A percentile compares a stretch with the other conserved stretches of the same genome.
phyloP scores from a whole-genome alignment of 2,888 invertebrate species.

The Strigamia maritima region DNA sequence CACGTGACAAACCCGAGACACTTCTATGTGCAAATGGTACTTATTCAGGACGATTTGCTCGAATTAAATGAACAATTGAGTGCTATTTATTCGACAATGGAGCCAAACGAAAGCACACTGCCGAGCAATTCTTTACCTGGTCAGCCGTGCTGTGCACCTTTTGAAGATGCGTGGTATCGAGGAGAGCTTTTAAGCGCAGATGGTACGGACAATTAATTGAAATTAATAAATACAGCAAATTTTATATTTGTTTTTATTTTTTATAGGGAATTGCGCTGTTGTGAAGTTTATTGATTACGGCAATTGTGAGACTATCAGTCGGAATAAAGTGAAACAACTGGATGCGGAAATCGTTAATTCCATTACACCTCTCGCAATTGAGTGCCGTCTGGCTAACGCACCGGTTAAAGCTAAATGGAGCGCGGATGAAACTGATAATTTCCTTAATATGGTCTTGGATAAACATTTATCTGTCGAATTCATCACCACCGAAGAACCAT shows the following conservation, averaged over 20 bases:
- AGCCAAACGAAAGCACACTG: background rate
- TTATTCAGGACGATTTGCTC: slow-evolving; percentile 4
- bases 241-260: background rate
- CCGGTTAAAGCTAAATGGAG: background rate
- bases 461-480: slow-evolving; percentile 24
- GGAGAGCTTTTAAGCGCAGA: slow-evolving; percentile 42
- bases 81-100: background rate
- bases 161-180: slow-evolving; percentile 48
- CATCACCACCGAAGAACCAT: background rate
- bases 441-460: slow-evolving; percentile 40
- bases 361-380: slow-evolving; percentile 46
- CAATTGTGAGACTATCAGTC: slow-evolving; percentile 46
- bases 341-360: slow-evolving; percentile 45
- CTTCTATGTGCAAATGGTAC: background rate
- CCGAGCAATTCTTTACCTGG: slow-evolving; percentile 21
- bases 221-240: too few species aligned
- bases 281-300: slow-evolving; percentile 51
- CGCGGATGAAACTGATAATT: slow-evolving; percentile 36
- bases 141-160: slow-evolving; percentile 44
- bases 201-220: slow-evolving; percentile 8
- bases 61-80: background rate
- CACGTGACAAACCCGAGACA: background rate
- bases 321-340: slow-evolving; percentile 45
- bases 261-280: background rate
- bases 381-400: slow-evolving; percentile 43